Conservation (phyloP, 2,113 vertebrate species). For the Chamaea fasciata region DNA sequence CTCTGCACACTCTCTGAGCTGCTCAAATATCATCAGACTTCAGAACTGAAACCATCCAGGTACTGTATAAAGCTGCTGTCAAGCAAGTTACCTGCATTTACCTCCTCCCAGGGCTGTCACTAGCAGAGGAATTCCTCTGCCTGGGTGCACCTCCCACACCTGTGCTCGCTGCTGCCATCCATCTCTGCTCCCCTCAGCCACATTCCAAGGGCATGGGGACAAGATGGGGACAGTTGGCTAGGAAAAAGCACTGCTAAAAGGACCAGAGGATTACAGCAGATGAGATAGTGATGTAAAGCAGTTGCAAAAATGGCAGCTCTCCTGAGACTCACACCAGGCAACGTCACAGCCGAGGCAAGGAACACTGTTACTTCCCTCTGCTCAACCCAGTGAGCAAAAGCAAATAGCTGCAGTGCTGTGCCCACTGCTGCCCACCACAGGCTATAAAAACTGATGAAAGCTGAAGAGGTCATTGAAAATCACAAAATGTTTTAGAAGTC, state of each 20-base stretch:
- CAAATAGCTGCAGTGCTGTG: background rate
- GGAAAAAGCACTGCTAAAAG: background rate
- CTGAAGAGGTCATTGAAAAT: background rate
- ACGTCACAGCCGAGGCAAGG: rapidly evolving
- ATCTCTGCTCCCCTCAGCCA: background rate
- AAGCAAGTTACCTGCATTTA: no score
- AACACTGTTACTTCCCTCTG: background rate
- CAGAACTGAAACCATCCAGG: background rate
- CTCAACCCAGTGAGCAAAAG: background rate
- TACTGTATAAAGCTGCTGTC: background rate
- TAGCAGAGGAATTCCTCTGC: background rate
- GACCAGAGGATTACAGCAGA: background rate
- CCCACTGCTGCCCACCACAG: background rate
- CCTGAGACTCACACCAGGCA: background rate
- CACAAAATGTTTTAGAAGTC: background rate
- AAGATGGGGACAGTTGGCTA: background rate
- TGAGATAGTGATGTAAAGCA: background rate
- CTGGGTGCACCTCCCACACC: background rate
- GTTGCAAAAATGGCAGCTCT: background rate
- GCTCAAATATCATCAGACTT: background rate
- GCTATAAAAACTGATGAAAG: background rate
- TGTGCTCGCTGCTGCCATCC: background rate
- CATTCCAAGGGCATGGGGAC: background rate
- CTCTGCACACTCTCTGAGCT: background rate
- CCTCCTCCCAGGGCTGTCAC: background rate